Percentiles rank a stretch among this genome's conserved stretches.
Conservation (phyloP, 2,888 invertebrate genomes). For the Lasioglossum figueresi region DNA sequence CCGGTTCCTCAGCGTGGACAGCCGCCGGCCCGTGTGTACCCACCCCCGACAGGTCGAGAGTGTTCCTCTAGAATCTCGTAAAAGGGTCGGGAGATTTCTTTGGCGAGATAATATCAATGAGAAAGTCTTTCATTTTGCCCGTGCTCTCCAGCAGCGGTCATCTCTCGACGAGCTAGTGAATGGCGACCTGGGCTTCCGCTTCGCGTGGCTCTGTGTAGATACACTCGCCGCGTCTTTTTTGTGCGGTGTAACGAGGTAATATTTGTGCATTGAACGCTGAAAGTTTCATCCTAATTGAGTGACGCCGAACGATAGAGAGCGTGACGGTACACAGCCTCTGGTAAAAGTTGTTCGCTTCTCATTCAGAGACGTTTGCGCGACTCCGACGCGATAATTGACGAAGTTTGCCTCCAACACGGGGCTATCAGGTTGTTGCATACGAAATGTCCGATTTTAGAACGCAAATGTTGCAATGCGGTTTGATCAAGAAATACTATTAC, state of each 20-base stretch:
- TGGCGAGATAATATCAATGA: conserved; percentile 63
- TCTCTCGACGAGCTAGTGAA: conserved; percentile 27
- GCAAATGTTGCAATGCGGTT: too few species aligned
- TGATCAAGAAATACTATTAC: too few species aligned
- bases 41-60: conserved; percentile 38
- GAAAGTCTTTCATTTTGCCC: conserved; percentile 45
- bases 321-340: background rate
- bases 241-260: conserved; percentile 18
- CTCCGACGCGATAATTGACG: background rate
- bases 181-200: conserved; percentile 32
- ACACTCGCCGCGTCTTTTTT: background rate
- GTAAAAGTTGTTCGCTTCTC: conserved; percentile 16
- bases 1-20: conserved; percentile 14
- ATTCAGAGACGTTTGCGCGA: conserved; percentile 18
- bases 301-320: conserved; percentile 4
- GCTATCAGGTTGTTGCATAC: background rate
- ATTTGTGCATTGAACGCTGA: conserved; percentile 14
- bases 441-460: too few species aligned
- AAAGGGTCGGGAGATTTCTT: conserved; percentile 51
- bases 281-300: conserved; percentile 41
- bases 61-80: conserved; percentile 50
- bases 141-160: conserved; percentile 7
- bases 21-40: conserved; percentile 19
- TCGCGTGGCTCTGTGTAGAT: background rate
- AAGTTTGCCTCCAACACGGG: background rate